A percentile compares a stretch with the other conserved stretches of the same genome.
phyloP scores from a whole-genome alignment of 2,113 vertebrate genomes.

The Phaethornis superciliosus region DNA sequence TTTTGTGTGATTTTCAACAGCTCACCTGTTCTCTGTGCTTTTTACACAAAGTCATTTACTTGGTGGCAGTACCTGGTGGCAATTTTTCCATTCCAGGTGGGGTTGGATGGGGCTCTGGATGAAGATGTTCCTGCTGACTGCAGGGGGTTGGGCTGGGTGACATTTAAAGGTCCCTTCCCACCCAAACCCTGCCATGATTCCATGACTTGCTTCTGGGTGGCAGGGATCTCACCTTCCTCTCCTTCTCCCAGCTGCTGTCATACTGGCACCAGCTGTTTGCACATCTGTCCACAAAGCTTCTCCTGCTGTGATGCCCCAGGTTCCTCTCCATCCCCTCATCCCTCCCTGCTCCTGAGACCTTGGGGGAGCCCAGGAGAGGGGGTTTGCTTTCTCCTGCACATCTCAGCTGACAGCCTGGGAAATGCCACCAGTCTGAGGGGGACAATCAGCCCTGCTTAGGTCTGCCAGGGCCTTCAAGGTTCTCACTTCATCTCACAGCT shows the following conservation, averaged over 20 bases:
- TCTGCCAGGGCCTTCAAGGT: background rate
- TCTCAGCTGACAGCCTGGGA: background rate
- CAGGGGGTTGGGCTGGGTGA: too few relatives aligned
- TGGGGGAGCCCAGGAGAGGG: fast-evolving
- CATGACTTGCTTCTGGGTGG: background rate
- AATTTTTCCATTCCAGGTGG: too few relatives aligned
- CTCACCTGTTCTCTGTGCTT: constrained; percentile 46
- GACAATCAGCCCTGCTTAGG: background rate
- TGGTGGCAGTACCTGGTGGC: background rate
- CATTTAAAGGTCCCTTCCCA: too few relatives aligned
- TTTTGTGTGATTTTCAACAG: constrained; percentile 58
- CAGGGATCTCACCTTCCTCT: too few relatives aligned
- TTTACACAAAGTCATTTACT: constrained; percentile 43
- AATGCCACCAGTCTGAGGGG: background rate
- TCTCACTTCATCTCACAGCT: background rate
- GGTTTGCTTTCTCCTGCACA: background rate
- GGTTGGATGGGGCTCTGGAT: too few relatives aligned
- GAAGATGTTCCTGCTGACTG: too few relatives aligned
- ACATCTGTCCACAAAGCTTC: background rate
- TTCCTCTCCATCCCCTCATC: background rate
- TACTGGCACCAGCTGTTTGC: fast-evolving
- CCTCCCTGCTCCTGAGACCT: background rate
- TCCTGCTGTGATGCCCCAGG: fast-evolving
- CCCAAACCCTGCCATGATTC: too few relatives aligned
- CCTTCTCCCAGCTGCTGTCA: background rate